These are phyloP conservation scores for Drymodes brunneopygia DNA, from an alignment of 2,113 vertebrate species.

Conservation along the genomic window DNA sequence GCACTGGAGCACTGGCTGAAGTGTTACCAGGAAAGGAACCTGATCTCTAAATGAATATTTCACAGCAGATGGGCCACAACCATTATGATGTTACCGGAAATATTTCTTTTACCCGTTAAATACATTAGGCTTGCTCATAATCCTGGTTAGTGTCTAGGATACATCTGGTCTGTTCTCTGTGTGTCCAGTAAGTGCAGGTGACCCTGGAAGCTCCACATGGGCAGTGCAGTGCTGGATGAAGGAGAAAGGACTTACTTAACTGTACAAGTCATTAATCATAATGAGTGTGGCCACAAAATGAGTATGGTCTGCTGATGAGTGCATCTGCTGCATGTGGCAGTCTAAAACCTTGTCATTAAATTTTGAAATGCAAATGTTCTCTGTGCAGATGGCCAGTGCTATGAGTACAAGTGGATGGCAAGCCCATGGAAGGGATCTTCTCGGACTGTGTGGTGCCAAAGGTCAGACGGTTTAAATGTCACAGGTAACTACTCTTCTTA, in stretches of 20 bases:
- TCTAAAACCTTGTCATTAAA: not conserved
- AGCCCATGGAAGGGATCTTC: conserved; percentile 85
- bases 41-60: not conserved
- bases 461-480: conserved; percentile 94
- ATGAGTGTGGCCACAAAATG: not conserved
- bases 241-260: not conserved
- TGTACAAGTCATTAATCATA: not conserved
- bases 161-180: not conserved
- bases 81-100: not conserved
- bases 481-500: conserved; percentile 78
- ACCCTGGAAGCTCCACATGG: not conserved
- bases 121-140: not conserved
- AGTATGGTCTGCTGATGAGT: not conserved
- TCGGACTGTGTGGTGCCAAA: conserved; percentile 89
- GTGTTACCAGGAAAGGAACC: not conserved
- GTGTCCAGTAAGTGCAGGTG: not conserved
- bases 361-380: not conserved
- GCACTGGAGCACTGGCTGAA: not conserved
- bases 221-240: not conserved
- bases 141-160: not conserved
- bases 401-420: conserved; percentile 91
- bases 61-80: not conserved
- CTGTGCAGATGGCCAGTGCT: conserved; percentile 87
- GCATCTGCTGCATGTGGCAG: not conserved
- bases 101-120: not conserved